Conservation (phyloP, 2,113 vertebrate species). For the Cryptotis parvus region DNA sequence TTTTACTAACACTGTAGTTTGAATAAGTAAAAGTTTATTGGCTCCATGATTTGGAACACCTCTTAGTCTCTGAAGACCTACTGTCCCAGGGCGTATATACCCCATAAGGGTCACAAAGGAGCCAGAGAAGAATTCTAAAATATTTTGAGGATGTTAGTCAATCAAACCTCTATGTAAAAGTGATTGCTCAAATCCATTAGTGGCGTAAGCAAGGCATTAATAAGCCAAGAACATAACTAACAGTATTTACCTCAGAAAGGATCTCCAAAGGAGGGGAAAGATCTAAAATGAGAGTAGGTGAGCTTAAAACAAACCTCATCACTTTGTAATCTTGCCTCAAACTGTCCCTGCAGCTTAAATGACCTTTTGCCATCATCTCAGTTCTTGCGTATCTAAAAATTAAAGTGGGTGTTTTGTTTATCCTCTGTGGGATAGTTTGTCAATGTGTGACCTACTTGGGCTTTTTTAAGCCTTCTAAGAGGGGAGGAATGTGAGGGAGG, state of each 20-base stretch:
- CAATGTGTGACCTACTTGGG: background rate
- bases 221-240: background rate
- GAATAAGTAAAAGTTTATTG: background rate
- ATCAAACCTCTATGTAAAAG: background rate
- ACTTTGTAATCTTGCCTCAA: background rate
- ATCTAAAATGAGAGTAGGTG: background rate
- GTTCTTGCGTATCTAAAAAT: background rate
- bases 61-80: background rate
- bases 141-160: background rate
- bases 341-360: background rate
- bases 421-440: background rate
- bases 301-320: background rate
- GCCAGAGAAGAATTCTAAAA: background rate
- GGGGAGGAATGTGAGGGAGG: conserved; percentile 48
- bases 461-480: conserved; percentile 16
- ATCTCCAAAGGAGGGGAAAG: background rate
- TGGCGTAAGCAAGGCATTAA: background rate
- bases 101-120: background rate
- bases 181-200: background rate
- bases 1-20: background rate
- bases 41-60: conserved; percentile 35
- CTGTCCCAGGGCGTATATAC: background rate
- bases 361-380: background rate
- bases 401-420: conserved; percentile 1
- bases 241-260: background rate